Evolutionary conservation across 2,888 invertebrate species (phyloP), one percentile per base, ranked within the genome.

Genomic region (Hirtodrosophila duncani): DNA sequence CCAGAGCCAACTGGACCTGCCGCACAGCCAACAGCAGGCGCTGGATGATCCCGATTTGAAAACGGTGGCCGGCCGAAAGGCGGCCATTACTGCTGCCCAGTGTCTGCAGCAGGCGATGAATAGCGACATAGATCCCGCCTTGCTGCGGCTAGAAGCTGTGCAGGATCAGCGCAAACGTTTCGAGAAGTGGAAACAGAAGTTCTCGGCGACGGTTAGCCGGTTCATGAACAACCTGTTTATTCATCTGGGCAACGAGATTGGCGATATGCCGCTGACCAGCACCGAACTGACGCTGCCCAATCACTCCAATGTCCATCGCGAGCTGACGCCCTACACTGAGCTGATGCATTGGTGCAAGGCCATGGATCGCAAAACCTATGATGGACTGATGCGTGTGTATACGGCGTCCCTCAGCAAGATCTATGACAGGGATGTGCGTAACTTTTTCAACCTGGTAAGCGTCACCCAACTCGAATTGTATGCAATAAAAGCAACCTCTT

Each of bases 161-260:
- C 92, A 93, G 80, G 95, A 95, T 84, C 95, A 95, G 84, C 90
- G 91, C 70, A 91, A 92, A 77, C 90, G 92, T 30, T 91, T 95
- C 64, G 93, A 93, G 59, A 93, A 92, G 81, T 90, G 93, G 80
- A 92, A 92, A 81, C 90, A 91, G 23, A 92, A 92, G 84, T 96
- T 96, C 85, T 93, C 96, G 0, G 91, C 92, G 45, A 92, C 93
- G 30, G 91, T 98, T 42, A 93, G 94, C 53, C 91, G 97, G 11
- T 97, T 98, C 86, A 89, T 99, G 38, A 97, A 97, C 85, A 98
- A 98, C 88, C 89, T 96, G 39, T 96, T 99, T 71, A 96, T 97
- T 80, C 97, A 98, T 88, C 91, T 97, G 88, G 97, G 91, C 9
- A 93, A 93, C 81, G 92, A 94, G 83, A 88, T 91, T 55, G 92